These are phyloP conservation scores for Xenopus borealis DNA, from an alignment of 2,113 vertebrate species.

Conservation along the genomic window DNA sequence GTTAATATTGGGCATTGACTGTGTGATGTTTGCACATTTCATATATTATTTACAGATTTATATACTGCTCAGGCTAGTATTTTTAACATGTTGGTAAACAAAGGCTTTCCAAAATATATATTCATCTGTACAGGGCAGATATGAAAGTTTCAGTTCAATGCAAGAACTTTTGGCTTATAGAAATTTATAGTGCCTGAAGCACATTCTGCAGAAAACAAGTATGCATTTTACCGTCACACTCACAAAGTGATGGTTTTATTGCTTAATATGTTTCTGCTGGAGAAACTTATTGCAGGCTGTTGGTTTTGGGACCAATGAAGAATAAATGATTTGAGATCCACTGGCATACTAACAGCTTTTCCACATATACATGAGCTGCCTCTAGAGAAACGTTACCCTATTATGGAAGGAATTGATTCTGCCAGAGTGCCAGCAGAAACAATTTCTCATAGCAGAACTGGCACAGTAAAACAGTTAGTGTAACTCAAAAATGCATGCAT, in stretches of 20 bases:
- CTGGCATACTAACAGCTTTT: slow-evolving; percentile 31
- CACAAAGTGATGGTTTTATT: slow-evolving; percentile 37
- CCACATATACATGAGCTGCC: slow-evolving; percentile 37
- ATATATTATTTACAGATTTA: not conserved
- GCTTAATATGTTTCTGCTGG: slow-evolving; percentile 40
- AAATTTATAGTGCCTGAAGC: slow-evolving; percentile 38
- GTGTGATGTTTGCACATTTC: too few relatives aligned
- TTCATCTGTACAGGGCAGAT: slow-evolving; percentile 15
- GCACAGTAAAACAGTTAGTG: slow-evolving; percentile 27
- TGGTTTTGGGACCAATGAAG: slow-evolving; percentile 39
- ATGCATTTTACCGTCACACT: slow-evolving; percentile 22
- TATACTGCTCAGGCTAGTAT: not conserved
- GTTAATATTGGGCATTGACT: too few relatives aligned
- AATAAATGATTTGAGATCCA: slow-evolving; percentile 41
- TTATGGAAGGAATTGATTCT: slow-evolving; percentile 42
- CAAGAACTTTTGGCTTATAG: slow-evolving; percentile 15
- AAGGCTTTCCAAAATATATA: not conserved
- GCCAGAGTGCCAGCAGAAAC: slow-evolving; percentile 27
- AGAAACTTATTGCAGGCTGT: slow-evolving; percentile 30
- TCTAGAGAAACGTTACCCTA: slow-evolving; percentile 42
- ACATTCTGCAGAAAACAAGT: slow-evolving; percentile 35
- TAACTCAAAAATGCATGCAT: slow-evolving; percentile 31
- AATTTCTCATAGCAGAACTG: slow-evolving; percentile 35
- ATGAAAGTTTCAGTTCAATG: slow-evolving; percentile 1
- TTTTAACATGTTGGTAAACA: not conserved